Evolutionary conservation across 2,797 vertebrate species (phyloP), one percentile per base, ranked within the genome.

Genomic region (Centropyge bicolor): DNA sequence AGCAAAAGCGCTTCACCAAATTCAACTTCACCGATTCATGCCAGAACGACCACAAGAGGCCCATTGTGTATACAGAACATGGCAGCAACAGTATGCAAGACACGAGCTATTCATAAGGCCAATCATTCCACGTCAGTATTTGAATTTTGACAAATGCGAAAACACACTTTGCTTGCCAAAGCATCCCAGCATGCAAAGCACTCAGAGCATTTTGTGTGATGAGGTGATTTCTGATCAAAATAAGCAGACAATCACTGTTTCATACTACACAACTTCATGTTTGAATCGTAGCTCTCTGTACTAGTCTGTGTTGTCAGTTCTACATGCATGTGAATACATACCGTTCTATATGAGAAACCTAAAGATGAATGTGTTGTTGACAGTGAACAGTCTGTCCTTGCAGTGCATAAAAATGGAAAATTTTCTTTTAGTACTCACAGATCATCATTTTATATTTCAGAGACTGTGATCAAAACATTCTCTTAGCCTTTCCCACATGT

Each of bases 381-480:
- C 19, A 43, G 46, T 40, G 0, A 52, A 51, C 35, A 72, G 43
- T 63, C 13, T 48, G 36, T 63, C 22, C 46, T 14, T 54, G 76
- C 52, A 24, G 35, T 60, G n/a, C 27, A 48, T 46, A 45, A 43
- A 22, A 36, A 76, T 20, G 6, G 13, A 55, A 48, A 48, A 17
- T 19, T 35, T 41, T 72, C 16, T 68, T 51, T 59, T 68, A 77
- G 35, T 73, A 38, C 70, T 68, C 61, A 24, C 52, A 81, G 59
- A 82, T 70, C 63, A 31, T 70, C 2, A 51, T 70, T 40, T 78
- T 69, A 61, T 60, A 75, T 64, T 78, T 80, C 38, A 74, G 64
- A 76, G 54, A 35, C 63, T 56, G 61, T 68, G 80, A 54, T 69
- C 49, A 78, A 85, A 90, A 85, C 67, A 69, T 61, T 64, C 69